phyloP scores from a whole-genome alignment of 2,797 vertebrate genomes.

The Lepilemur septentrionalis region DNA sequence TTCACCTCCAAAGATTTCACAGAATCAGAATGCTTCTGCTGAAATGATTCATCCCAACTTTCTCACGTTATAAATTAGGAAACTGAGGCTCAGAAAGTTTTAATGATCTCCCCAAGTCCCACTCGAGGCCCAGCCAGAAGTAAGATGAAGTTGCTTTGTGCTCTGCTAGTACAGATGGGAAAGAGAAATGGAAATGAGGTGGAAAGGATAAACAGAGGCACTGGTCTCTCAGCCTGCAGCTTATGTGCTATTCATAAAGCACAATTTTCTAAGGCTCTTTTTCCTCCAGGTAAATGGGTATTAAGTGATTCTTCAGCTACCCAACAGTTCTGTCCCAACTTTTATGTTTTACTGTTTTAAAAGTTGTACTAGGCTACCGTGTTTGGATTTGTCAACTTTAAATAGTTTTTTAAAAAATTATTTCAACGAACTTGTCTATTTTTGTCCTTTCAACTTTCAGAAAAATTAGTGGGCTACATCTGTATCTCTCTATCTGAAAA shows the following conservation, averaged over 20 bases:
- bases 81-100: not conserved
- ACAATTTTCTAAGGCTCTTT: not conserved
- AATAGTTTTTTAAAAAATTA: not conserved
- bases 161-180: not conserved
- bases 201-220: not conserved
- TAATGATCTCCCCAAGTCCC: not conserved
- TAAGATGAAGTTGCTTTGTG: not conserved
- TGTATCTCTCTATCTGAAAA: not conserved
- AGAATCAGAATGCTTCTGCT: not conserved
- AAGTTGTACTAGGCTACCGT: not conserved
- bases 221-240: not conserved
- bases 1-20: not conserved
- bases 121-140: not conserved
- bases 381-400: not conserved
- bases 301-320: not conserved
- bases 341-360: not conserved
- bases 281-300: not conserved
- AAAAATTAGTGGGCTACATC: constrained; percentile 33
- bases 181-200: not conserved
- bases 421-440: not conserved
- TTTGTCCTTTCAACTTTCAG: not conserved
- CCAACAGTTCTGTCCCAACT: not conserved
- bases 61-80: constrained; percentile 14
- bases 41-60: not conserved
- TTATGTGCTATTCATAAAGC: not conserved